Percentiles rank a stretch among this genome's conserved stretches.
Evolutionary conservation across 2,888 invertebrate species (phyloP).

Genomic region (Drosophila putrida): DNA sequence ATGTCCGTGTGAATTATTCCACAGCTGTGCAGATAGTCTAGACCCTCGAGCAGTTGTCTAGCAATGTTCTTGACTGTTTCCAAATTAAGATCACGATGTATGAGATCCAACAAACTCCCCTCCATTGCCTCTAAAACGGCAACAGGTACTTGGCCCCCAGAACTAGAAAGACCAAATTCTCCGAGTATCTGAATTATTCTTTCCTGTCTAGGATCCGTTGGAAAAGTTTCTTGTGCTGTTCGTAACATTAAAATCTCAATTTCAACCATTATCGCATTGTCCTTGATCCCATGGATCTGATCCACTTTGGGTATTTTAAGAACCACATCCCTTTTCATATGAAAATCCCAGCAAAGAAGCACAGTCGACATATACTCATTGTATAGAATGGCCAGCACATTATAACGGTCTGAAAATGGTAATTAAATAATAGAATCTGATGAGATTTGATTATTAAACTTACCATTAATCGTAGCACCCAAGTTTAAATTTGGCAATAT

Average conservation of each 20-base stretch:
- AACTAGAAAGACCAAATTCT: neutral
- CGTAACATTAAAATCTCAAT: neutral
- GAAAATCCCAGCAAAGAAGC: conserved; percentile 6
- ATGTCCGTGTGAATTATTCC: conserved; percentile 32
- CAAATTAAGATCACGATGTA: neutral
- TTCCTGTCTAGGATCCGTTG: neutral
- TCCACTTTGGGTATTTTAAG: conserved; percentile 1
- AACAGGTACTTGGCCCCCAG: neutral
- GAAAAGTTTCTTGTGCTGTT: no score
- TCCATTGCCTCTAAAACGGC: conserved; percentile 18
- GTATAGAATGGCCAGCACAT: neutral
- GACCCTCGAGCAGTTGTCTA: neutral
- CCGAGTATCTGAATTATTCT: neutral
- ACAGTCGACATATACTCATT: conserved; percentile 1
- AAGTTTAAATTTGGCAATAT: no score
- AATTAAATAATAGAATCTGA: neutral
- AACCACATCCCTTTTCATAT: neutral
- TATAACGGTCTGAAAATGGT: conserved; percentile 19
- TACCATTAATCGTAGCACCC: neutral
- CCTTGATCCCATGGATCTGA: no score
- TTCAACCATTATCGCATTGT: neutral
- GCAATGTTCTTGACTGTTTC: neutral
- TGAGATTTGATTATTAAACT: neutral
- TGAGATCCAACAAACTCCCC: conserved; percentile 2
- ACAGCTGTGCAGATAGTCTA: conserved; percentile 15